Base-by-base conservation (phyloP, 1,140 invertebrate genomes). In the Goniozus legneri region DNA sequence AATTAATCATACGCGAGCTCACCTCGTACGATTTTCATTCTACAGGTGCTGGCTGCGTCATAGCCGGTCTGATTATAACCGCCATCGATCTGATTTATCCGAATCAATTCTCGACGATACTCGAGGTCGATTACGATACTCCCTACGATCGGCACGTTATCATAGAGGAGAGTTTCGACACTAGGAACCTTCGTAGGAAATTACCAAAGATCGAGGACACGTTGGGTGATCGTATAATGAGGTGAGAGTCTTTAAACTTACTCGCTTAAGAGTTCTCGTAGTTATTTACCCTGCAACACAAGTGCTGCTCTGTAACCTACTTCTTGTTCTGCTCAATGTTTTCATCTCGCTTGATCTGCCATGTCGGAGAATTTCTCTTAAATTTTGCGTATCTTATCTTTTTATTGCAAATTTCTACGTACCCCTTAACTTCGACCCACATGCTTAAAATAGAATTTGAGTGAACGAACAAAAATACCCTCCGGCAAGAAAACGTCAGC, bases 61-160 rank as follows among this genome's bases (percentile, higher is more conserved):
- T 88, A 16, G 80, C 83, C 1, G 92, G 92, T 2, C 67, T 88
- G 2, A 68, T 90, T 15, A 90, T 94, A 46, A 85, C 89, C 2
- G 80, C 84, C 0, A 79, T 94, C 16, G 92, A 95, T 66, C 77
- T 91, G 59, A 81, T 92, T 20, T 94, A 87, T 74, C 92, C 92
- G 7, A 89, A 95, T 70, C 85, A 86, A 57, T 96, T 95, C 75
- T 92, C 91, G 10, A 95, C 92, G 0, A 88, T 95, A 40, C 71
- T 96, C 31, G 92, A 96, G 67, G 90, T 96, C 12, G 91, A 96
- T 71, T 95, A 94, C 64, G 92, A 92, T 62, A 95, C 92, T 1
- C 92, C 92, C 0, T 95, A 94, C 54, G 91, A 95, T 67, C 77
- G 91, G 22, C 91, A 95, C 66, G 89, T 93, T 14, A 92, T 94